Evolutionary conservation across 2,888 invertebrate genomes (phyloP).

Genomic region (Nymphalis c-album): DNA sequence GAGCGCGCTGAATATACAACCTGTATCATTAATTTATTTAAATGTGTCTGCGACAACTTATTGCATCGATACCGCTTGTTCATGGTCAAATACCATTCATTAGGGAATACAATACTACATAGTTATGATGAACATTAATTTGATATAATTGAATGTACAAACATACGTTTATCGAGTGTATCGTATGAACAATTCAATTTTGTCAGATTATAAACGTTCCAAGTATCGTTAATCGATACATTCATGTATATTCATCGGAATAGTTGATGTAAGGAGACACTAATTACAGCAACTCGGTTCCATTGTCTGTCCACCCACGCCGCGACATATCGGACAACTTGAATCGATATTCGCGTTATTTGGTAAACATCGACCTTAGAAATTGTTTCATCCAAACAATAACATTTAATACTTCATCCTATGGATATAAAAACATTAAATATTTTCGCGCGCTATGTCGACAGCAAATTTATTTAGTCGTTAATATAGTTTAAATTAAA

Average conservation of each 20-base stretch:
- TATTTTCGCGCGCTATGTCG: no score
- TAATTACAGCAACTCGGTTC: constrained; percentile 50
- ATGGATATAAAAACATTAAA: no score
- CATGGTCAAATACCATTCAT: constrained; percentile 58
- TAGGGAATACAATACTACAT: constrained; percentile 29
- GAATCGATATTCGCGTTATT: constrained; percentile 43
- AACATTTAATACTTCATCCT: not conserved
- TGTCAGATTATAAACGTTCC: constrained; percentile 9
- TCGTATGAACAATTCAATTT: constrained; percentile 3
- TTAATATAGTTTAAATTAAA: no score
- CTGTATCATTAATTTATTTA: constrained; percentile 61
- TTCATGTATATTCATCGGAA: constrained; percentile 22
- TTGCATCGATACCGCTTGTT: constrained; percentile 57
- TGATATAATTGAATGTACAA: not conserved
- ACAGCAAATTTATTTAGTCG: no score
- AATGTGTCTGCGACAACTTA: constrained; percentile 61
- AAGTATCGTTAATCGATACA: constrained; percentile 23
- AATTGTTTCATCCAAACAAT: constrained; percentile 12
- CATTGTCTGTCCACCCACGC: constrained; percentile 58
- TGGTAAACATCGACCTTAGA: constrained; percentile 59
- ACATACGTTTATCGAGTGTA: not conserved
- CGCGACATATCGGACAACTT: constrained; percentile 46
- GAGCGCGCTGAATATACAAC: constrained; percentile 55
- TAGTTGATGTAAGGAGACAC: constrained; percentile 53
- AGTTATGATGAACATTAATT: not conserved